A percentile compares a stretch with the other conserved stretches of the same genome.
Conservation (phyloP, 2,113 vertebrate species). For the cattle (Bos taurus) region DNA sequence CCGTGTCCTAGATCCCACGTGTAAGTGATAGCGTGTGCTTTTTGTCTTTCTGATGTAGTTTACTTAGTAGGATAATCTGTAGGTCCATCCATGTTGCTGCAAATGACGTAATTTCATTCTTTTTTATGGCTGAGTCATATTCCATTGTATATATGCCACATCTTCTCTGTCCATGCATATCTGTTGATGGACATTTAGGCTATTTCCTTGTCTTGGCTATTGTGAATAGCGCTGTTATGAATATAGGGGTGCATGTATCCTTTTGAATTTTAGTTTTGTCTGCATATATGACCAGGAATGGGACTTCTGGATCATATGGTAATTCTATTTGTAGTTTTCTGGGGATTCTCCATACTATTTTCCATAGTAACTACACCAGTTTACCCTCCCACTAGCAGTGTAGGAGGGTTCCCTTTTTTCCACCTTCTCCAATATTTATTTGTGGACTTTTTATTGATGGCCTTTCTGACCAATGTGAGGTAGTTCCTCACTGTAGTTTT, state of each 20-base stretch:
- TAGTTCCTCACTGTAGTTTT: neutral
- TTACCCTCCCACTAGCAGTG: neutral
- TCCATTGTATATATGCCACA: neutral
- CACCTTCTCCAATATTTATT: neutral
- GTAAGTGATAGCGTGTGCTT: neutral
- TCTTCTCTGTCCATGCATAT: neutral
- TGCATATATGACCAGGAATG: neutral
- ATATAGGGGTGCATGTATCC: neutral
- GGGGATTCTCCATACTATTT: neutral
- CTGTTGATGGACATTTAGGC: neutral
- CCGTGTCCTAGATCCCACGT: neutral
- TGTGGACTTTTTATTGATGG: neutral
- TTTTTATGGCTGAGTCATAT: neutral
- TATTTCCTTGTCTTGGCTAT: neutral
- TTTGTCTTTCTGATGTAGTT: neutral
- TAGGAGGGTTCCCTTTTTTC: neutral
- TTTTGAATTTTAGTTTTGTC: neutral
- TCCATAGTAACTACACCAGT: neutral
- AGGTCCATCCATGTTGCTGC: neutral
- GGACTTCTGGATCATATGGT: neutral
- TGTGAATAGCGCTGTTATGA: neutral
- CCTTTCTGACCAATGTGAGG: neutral
- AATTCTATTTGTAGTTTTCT: neutral
- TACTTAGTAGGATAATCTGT: neutral
- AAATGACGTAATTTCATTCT: neutral